Conservation (phyloP, 2,888 invertebrate species). For the Acholoe squamosa region DNA sequence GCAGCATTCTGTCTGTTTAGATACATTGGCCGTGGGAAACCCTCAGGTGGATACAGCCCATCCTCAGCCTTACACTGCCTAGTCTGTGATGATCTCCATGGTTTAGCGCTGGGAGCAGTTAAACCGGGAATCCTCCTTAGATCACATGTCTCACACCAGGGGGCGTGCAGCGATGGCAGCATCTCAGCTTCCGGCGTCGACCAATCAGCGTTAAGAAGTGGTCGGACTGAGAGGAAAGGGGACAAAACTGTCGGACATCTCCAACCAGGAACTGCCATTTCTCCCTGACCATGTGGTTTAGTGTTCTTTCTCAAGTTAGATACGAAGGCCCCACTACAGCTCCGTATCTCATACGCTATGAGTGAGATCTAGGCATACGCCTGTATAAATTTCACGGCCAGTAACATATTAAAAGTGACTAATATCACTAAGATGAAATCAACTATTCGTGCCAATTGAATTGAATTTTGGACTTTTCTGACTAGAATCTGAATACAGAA, state of each 20-base stretch:
- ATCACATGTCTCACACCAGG: conserved; percentile 14
- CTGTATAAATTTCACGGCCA: no score
- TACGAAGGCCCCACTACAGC: no score
- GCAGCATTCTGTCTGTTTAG: background rate
- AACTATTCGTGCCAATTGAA: no score
- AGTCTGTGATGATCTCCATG: background rate
- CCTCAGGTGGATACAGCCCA: background rate
- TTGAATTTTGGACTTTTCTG: no score
- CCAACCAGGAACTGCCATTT: no score
- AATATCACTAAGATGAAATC: no score
- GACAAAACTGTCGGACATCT: background rate
- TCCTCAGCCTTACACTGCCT: background rate
- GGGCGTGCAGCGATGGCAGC: background rate
- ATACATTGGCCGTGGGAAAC: background rate
- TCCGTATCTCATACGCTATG: no score
- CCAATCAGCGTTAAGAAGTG: conserved; percentile 9
- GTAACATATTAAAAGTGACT: no score
- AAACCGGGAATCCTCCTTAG: background rate
- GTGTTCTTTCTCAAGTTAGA: no score
- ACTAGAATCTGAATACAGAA: no score
- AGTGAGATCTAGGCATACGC: no score
- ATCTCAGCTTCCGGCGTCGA: background rate
- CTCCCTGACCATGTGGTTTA: no score
- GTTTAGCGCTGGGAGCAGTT: background rate
- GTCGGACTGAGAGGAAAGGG: background rate